A percentile compares a stretch with the other conserved stretches of the same genome.
Conservation (phyloP, 1,140 invertebrate species). For the Bombyx mori region DNA sequence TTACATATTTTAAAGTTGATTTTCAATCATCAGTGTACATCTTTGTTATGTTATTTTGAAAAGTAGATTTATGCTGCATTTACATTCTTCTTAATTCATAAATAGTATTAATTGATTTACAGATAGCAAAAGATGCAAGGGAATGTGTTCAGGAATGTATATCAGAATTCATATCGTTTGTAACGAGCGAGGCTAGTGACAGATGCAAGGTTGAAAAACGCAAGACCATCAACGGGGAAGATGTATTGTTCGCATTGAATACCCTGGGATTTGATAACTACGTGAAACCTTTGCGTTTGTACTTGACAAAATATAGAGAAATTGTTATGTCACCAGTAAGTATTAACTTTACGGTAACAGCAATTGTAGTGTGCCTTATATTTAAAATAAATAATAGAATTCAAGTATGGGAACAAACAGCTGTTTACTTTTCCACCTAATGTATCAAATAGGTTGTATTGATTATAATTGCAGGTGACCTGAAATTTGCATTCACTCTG, state of each 20-base stretch:
- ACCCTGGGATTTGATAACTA: slow-evolving; percentile 98
- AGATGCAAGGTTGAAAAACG: slow-evolving; percentile 97
- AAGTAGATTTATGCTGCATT: too few relatives aligned
- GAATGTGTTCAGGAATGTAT: slow-evolving; percentile 99
- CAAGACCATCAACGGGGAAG: slow-evolving; percentile 99
- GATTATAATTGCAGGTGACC: too few relatives aligned
- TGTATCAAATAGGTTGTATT: too few relatives aligned
- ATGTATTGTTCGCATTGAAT: slow-evolving; percentile 97
- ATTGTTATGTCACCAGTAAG: slow-evolving; percentile 55
- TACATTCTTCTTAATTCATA: not conserved
- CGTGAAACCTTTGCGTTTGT: slow-evolving; percentile 96
- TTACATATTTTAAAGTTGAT: too few relatives aligned
- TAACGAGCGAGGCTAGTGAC: slow-evolving; percentile 98
- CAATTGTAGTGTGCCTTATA: not conserved
- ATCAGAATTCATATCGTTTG: slow-evolving; percentile 99
- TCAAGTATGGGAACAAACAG: too few relatives aligned
- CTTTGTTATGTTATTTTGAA: too few relatives aligned
- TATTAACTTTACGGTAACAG: not conserved
- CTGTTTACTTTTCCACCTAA: too few relatives aligned
- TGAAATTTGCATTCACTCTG: too few relatives aligned
- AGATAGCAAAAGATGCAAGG: slow-evolving; percentile 98
- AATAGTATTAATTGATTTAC: slow-evolving; percentile 32
- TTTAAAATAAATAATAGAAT: not conserved
- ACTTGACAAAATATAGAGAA: slow-evolving; percentile 97
- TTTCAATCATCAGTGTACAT: too few relatives aligned